Evolutionary conservation across 2,888 invertebrate genomes (phyloP).

Genomic region (Girardia tigrina): DNA sequence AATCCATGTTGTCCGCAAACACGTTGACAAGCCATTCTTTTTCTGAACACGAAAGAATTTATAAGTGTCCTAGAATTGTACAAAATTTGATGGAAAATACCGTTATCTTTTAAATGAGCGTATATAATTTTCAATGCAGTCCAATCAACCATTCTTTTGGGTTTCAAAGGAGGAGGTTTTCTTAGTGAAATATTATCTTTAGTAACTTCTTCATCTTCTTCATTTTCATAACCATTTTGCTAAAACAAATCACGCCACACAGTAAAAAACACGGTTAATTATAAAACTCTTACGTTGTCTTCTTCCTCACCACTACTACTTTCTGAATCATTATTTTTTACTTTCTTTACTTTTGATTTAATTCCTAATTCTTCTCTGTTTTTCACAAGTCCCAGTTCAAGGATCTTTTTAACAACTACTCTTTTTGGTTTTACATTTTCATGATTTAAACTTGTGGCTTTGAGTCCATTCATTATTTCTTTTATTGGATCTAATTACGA

Average conservation of each 20-base stretch:
- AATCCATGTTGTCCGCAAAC: not conserved
- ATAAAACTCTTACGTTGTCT: too few species aligned
- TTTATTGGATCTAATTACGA: not conserved
- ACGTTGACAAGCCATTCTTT: not conserved
- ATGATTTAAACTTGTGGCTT: not conserved
- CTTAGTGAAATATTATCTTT: too few species aligned
- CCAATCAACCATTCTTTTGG: not conserved
- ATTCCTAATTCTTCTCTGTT: not conserved
- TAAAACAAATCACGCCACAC: too few species aligned
- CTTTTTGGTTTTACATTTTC: not conserved
- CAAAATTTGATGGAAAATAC: not conserved
- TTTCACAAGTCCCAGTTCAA: not conserved
- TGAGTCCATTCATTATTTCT: not conserved
- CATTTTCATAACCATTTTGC: too few species aligned
- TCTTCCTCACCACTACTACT: not conserved
- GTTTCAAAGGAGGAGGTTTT: not conserved
- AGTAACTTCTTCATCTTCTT: not conserved
- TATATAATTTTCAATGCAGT: not conserved
- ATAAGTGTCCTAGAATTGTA: too few species aligned
- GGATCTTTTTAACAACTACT: not conserved
- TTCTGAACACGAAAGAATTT: not conserved
- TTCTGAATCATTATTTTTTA: not conserved
- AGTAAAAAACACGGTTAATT: too few species aligned
- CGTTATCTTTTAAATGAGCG: not conserved
- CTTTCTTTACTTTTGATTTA: not conserved